These are phyloP conservation scores for Tenthredo mesomela DNA, from an alignment of 2,888 invertebrate species.

Conservation along the genomic window DNA sequence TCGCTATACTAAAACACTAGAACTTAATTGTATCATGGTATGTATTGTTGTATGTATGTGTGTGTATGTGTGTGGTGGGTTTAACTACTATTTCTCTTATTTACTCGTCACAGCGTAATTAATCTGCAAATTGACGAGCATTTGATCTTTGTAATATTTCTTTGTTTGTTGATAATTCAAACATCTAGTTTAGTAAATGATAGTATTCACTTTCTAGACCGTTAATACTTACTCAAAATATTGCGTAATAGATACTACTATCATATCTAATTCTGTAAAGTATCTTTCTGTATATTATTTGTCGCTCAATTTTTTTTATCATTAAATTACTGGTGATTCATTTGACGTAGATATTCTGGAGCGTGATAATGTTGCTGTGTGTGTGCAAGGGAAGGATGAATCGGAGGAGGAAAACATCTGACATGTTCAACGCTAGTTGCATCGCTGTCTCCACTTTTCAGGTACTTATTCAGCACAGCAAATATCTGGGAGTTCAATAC, in stretches of 20 bases:
- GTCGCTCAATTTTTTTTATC: neutral
- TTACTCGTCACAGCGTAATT: neutral
- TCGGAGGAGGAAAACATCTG: constrained; percentile 97
- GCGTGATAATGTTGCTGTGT: constrained; percentile 81
- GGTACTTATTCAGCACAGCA: constrained; percentile 95
- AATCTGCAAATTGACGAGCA: constrained; percentile 19
- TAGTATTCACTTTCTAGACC: constrained; percentile 24
- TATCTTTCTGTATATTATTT: constrained; percentile 8
- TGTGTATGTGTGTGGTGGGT: constrained; percentile 9
- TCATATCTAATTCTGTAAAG: constrained; percentile 17
- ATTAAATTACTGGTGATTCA: constrained; percentile 73
- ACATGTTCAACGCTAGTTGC: constrained; percentile 96
- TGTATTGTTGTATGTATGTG: neutral
- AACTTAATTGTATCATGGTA: constrained; percentile 22
- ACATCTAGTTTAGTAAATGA: constrained; percentile 7
- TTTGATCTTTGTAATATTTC: constrained; percentile 32
- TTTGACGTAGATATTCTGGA: constrained; percentile 78
- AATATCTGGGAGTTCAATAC: constrained; percentile 99
- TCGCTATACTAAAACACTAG: constrained; percentile 3
- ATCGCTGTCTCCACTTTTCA: constrained; percentile 91
- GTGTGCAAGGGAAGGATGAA: constrained; percentile 86
- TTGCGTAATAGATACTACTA: constrained; percentile 41
- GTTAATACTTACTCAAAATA: constrained; percentile 33
- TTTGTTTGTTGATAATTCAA: constrained; percentile 1
- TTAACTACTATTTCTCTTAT: constrained; percentile 38